Evolutionary conservation across 64 coral and sea anemone species (phyloP).

Genomic region (Montipora capricornis): DNA sequence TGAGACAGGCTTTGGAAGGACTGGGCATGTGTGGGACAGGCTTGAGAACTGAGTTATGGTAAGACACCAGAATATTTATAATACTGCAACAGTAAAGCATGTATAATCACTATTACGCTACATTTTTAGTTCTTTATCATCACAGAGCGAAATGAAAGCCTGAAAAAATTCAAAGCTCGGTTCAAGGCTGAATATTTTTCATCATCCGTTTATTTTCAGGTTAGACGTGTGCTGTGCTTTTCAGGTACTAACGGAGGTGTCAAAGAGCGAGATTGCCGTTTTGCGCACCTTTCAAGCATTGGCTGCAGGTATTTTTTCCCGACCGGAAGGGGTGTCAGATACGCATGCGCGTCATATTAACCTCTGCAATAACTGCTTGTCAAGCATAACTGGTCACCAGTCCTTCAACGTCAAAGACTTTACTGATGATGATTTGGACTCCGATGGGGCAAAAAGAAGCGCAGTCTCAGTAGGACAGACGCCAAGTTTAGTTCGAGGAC

Average conservation of each 20-base stretch:
- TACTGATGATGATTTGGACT: not conserved
- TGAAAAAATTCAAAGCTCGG: no score
- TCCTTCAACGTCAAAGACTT: not conserved
- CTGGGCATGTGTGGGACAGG: constrained; percentile 84
- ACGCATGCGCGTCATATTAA: constrained; percentile 85
- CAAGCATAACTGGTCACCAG: constrained; percentile 46
- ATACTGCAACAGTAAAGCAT: not conserved
- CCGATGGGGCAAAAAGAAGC: not conserved
- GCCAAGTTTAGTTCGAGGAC: constrained; percentile 83
- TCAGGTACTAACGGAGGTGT: constrained; percentile 77
- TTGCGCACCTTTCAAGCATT: constrained; percentile 86
- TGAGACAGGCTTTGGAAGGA: constrained; percentile 84
- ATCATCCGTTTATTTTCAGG: constrained; percentile 11
- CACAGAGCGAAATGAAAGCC: no score
- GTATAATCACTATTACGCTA: no score
- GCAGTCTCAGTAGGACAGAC: constrained; percentile 37
- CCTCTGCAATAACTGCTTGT: constrained; percentile 81
- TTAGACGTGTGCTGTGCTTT: constrained; percentile 86
- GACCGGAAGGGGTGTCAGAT: constrained; percentile 76
- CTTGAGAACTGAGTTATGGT: constrained; percentile 84
- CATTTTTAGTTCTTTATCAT: no score
- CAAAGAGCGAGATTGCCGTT: constrained; percentile 59
- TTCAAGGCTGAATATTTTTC: no score
- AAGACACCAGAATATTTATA: not conserved
- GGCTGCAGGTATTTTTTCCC: constrained; percentile 75